A percentile compares a stretch with the other conserved stretches of the same genome.
phyloP scores from a whole-genome alignment of 2,797 vertebrate species.

The Hippocampus kuda region DNA sequence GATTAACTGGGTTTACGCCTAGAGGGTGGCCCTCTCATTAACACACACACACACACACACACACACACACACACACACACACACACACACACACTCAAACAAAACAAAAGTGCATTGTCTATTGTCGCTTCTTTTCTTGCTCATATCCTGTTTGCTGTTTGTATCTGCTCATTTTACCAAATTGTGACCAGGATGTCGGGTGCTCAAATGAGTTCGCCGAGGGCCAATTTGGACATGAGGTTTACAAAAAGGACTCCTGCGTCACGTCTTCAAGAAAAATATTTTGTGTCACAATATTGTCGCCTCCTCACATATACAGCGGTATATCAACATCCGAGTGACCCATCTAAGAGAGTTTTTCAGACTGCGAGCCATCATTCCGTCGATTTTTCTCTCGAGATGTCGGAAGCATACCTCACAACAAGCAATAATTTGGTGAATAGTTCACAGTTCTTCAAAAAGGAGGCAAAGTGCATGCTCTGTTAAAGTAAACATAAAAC shows the following conservation, averaged over 20 bases:
- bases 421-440: too few species aligned
- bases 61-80: conserved; percentile 22
- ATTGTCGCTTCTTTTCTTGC: conserved; percentile 20
- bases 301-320: background rate
- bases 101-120: conserved; percentile 11
- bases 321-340: background rate
- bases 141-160: conserved; percentile 17
- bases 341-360: background rate
- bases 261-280: background rate
- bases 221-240: background rate
- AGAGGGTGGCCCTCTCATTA: conserved; percentile 66
- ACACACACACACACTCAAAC: conserved; percentile 11
- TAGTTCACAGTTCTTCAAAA: too few species aligned
- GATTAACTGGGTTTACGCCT: conserved; percentile 68
- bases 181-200: background rate
- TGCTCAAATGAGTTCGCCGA: background rate
- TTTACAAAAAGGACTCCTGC: background rate
- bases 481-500: too few species aligned
- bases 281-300: background rate
- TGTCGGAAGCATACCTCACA: too few species aligned
- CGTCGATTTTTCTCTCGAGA: too few species aligned
- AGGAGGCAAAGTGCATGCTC: too few species aligned
- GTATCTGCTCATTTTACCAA: conserved; percentile 1
- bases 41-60: conserved; percentile 52
- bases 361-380: background rate